Evolutionary conservation across 2,113 vertebrate genomes (phyloP).

Genomic region (Xenopus borealis): DNA sequence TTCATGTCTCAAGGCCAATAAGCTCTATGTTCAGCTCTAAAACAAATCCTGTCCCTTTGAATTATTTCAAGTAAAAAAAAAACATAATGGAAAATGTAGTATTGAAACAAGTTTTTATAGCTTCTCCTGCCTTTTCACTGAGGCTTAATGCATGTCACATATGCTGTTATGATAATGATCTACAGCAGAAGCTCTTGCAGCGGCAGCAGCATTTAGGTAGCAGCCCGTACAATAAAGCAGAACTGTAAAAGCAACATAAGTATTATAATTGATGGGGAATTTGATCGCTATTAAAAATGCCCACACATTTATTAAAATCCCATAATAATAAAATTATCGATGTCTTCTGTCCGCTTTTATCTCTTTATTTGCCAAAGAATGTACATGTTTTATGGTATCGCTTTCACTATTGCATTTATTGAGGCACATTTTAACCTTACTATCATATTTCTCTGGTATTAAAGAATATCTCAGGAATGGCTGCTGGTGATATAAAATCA

Average conservation of each 20-base stretch:
- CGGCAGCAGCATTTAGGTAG: neutral
- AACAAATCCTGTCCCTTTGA: too few species aligned
- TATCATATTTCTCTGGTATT: conserved; percentile 17
- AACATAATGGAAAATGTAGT: too few species aligned
- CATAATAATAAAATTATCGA: conserved; percentile 23
- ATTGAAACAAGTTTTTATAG: too few species aligned
- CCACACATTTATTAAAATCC: conserved; percentile 24
- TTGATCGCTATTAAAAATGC: conserved; percentile 7
- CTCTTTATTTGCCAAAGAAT: conserved; percentile 19
- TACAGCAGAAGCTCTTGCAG: neutral
- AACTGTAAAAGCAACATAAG: neutral
- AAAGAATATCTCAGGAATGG: conserved; percentile 8
- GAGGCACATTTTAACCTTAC: conserved; percentile 29
- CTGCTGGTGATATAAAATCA: conserved; percentile 30
- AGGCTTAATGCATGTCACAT: too few species aligned
- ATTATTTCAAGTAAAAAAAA: too few species aligned
- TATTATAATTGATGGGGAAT: neutral
- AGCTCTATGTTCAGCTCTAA: too few species aligned
- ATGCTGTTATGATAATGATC: too few species aligned
- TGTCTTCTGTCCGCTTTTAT: conserved; percentile 6
- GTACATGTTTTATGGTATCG: conserved; percentile 5
- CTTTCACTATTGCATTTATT: neutral
- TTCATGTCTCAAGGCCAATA: too few species aligned
- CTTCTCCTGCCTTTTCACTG: too few species aligned
- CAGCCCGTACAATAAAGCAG: neutral